Evolutionary conservation across 2,888 invertebrate species (phyloP).

Genomic region (Pseudococcus viburni): DNA sequence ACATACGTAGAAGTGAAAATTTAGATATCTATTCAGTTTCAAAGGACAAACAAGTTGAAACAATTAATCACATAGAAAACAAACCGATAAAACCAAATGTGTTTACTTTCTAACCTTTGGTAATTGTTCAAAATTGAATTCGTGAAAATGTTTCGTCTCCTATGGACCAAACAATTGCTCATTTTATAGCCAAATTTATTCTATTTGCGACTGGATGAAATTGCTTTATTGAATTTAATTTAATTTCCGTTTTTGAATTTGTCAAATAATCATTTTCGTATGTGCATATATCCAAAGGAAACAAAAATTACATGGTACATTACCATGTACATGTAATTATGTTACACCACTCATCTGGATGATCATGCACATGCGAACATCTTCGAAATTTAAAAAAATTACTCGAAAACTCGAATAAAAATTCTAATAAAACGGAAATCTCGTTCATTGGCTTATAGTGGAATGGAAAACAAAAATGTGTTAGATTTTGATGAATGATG

Average conservation of each 20-base stretch:
- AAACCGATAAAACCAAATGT: no score
- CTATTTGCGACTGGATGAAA: background rate
- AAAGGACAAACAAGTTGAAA: no score
- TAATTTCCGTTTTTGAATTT: slow-evolving; percentile 37
- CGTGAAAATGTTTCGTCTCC: no score
- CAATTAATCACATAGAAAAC: no score
- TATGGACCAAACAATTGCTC: background rate
- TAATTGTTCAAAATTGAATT: no score
- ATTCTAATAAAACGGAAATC: background rate
- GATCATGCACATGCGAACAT: background rate
- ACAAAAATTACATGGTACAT: slow-evolving; percentile 2
- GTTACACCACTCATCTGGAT: background rate
- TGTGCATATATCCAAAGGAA: slow-evolving; percentile 11
- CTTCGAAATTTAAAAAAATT: background rate
- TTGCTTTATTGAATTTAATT: slow-evolving; percentile 23
- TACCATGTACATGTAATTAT: background rate
- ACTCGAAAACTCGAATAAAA: background rate
- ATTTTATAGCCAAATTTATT: background rate
- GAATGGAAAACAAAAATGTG: no score
- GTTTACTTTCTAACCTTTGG: no score
- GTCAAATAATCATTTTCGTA: background rate
- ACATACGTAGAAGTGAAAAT: no score
- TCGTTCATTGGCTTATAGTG: background rate
- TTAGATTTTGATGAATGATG: no score
- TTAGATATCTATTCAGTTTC: no score